Conservation (phyloP, 2,797 vertebrate genomes). For the Cyclura pinguis region DNA sequence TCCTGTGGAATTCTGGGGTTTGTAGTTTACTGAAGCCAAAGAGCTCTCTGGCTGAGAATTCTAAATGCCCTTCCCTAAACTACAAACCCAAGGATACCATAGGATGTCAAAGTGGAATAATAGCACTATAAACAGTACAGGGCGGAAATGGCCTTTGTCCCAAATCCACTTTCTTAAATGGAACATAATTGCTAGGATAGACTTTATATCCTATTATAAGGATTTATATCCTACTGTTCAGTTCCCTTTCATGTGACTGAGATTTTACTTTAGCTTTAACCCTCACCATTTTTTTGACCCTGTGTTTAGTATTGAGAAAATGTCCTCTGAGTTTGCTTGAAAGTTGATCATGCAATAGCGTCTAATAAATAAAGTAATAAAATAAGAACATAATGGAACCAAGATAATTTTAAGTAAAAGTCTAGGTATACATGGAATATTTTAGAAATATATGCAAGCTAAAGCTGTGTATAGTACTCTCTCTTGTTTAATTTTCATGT, state of each 20-base stretch:
- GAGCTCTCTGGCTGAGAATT: too few relatives aligned
- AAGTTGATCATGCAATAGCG: conserved; percentile 4
- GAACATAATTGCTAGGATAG: not conserved
- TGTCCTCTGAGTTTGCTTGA: not conserved
- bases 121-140: too few relatives aligned
- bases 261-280: not conserved
- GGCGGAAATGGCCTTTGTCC: too few relatives aligned
- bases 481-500: conserved; percentile 10
- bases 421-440: not conserved
- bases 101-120: too few relatives aligned
- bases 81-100: too few relatives aligned
- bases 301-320: not conserved
- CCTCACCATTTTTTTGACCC: not conserved
- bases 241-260: not conserved
- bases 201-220: not conserved
- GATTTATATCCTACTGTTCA: not conserved
- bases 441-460: not conserved
- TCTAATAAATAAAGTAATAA: not conserved
- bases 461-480: not conserved
- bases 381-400: not conserved
- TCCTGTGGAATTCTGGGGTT: too few relatives aligned
- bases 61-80: too few relatives aligned
- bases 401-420: conserved; percentile 4
- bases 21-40: too few relatives aligned
- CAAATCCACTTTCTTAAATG: not conserved